Percentiles rank a stretch among this genome's conserved stretches.
These are phyloP conservation scores for Microctonus brassicae DNA, from an alignment of 2,888 invertebrate genomes.

Conservation along the genomic window DNA sequence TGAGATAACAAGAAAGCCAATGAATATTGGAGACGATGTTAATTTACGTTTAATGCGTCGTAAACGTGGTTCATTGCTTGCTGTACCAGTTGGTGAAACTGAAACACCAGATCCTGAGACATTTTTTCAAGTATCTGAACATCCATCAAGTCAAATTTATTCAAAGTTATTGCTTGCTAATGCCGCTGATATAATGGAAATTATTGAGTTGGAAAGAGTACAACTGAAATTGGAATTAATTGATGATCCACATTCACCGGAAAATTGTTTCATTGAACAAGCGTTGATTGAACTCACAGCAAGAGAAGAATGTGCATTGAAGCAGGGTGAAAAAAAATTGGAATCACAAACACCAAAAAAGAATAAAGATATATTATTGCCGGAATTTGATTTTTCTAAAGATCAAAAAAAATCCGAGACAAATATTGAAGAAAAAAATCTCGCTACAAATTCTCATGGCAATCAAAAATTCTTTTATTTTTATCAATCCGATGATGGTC, in stretches of 20 bases:
- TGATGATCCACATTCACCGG: constrained; percentile 82
- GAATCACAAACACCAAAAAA: not conserved
- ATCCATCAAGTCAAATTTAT: constrained; percentile 73
- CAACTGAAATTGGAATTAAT: constrained; percentile 72
- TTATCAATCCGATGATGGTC: constrained; percentile 92
- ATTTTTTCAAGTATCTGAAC: constrained; percentile 70
- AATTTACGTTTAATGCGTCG: constrained; percentile 89
- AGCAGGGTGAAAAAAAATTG: constrained; percentile 9
- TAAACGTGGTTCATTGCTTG: constrained; percentile 76
- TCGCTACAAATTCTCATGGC: constrained; percentile 12
- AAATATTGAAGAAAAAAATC: constrained; percentile 24
- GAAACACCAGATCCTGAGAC: constrained; percentile 56
- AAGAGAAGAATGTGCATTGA: constrained; percentile 65
- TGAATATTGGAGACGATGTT: constrained; percentile 77
- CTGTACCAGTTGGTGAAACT: constrained; percentile 71
- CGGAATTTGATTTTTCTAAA: constrained; percentile 19
- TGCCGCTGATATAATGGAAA: constrained; percentile 77
- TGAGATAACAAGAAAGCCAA: constrained; percentile 71
- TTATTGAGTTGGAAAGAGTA: constrained; percentile 80
- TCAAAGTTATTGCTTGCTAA: constrained; percentile 85
- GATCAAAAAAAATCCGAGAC: constrained; percentile 15
- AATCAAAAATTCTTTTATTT: constrained; percentile 78
- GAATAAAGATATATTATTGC: not conserved
- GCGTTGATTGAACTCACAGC: constrained; percentile 79
- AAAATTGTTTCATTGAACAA: constrained; percentile 87